Base-by-base conservation (phyloP, 1,140 invertebrate genomes). In the Ptiloglossa arizonensis region DNA sequence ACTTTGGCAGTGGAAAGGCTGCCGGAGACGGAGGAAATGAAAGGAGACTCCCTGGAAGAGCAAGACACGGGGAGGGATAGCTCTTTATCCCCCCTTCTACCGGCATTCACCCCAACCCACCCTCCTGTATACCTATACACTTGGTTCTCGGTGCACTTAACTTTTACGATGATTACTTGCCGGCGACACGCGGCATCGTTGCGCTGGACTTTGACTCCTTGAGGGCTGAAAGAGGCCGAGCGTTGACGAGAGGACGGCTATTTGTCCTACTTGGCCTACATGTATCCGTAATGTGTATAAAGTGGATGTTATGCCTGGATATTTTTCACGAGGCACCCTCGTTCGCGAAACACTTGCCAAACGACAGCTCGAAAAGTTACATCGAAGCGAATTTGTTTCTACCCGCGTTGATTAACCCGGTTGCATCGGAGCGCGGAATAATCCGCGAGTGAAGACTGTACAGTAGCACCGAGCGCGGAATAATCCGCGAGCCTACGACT, bases 131-230 rank as follows among this genome's bases (percentile, higher is more conserved):
- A 52, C 32, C 29, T 56, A 62, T 66, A 54, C 38, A 13, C 15
- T 38, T 60, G 8, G 50, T 60, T 68, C 32, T 24, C 67, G 32
- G 41, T 68, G 73, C 63, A 81, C 68, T 83, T 78, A 83, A 80
- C 35, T 79, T 72, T 69, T 46, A 60, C 77, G 66, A 82, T 79
- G 73, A 85, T 87, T 86, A 79, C 54, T 86, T 38, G 44, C 38
- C 38, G 54, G 27, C 48, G 48, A 41, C 50, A 60, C n/a, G 8
- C 15, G 54, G 27, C 27, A 27, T 63, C 56, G 19, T n/a, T 8
- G 27, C n/a, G n/a, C 52, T 22, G 27, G 35, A 62, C 54, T 59
- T 71, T 60, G 50, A 63, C 54, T 77, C 17, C 11, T 69, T n/a
- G 24, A n/a, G 35, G 15, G n/a, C 35, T 41, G 13, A 60, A 68